A percentile compares a stretch with the other conserved stretches of the same genome.
Evolutionary conservation across 2,888 invertebrate species (phyloP).

Genomic region (Drosophila antonietae): DNA sequence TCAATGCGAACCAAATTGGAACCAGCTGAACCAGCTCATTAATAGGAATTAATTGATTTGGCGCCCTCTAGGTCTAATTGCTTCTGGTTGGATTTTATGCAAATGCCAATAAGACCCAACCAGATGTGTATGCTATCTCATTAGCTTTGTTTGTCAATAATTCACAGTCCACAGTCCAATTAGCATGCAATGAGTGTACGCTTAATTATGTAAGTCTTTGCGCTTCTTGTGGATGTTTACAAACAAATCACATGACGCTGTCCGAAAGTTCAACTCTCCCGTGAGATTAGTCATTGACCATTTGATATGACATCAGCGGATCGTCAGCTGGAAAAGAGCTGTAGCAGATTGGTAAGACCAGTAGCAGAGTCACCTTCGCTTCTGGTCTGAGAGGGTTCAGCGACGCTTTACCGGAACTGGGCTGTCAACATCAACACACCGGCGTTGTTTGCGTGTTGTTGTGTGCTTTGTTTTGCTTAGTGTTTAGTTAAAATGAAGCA

Average conservation of each 20-base stretch:
- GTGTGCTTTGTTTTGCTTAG: slow-evolving; percentile 32
- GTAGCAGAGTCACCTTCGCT: slow-evolving; percentile 69
- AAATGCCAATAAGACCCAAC: not conserved
- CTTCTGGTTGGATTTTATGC: too few species aligned
- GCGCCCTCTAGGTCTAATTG: not conserved
- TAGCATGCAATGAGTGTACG: slow-evolving; percentile 3
- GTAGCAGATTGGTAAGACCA: slow-evolving; percentile 56
- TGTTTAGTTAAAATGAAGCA: slow-evolving; percentile 36
- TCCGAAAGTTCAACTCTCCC: slow-evolving; percentile 18
- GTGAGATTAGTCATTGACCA: slow-evolving; percentile 19
- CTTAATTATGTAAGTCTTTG: slow-evolving; percentile 17
- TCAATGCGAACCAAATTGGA: not conserved
- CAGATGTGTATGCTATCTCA: not conserved
- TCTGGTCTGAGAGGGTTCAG: slow-evolving; percentile 22
- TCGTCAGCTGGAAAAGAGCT: slow-evolving; percentile 20
- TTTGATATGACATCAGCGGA: slow-evolving; percentile 67
- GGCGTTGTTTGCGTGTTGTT: slow-evolving; percentile 55
- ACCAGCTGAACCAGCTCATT: not conserved
- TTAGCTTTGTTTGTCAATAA: not conserved
- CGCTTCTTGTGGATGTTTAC: slow-evolving; percentile 13
- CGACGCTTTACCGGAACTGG: slow-evolving; percentile 61
- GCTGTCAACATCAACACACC: slow-evolving; percentile 50
- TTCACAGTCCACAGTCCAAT: not conserved
- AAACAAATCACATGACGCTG: slow-evolving; percentile 20
- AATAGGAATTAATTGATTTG: not conserved